Evolutionary conservation across 2,888 invertebrate genomes (phyloP).

Genomic region (Stenichneumon culpator): DNA sequence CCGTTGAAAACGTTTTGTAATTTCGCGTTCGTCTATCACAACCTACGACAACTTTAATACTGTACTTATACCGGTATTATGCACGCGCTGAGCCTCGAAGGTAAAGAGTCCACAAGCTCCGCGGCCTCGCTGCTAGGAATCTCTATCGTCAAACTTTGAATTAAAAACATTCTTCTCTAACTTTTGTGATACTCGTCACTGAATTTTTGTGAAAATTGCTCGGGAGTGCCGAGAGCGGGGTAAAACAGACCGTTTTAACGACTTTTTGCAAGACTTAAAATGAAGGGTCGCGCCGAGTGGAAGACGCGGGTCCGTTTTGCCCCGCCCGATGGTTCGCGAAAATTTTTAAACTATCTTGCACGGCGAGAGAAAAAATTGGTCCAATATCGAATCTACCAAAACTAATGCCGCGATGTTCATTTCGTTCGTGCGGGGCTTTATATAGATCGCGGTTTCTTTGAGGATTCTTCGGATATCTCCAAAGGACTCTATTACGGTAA

Average conservation of each 20-base stretch:
- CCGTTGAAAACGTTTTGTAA: slow-evolving; percentile 19
- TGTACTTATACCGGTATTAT: slow-evolving; percentile 1
- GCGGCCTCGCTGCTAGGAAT: neutral
- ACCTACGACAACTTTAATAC: slow-evolving; percentile 5
- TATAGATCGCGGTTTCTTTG: neutral
- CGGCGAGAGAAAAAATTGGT: neutral
- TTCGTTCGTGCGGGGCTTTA: neutral
- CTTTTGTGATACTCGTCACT: neutral
- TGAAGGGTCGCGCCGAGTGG: too few relatives aligned
- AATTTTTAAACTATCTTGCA: slow-evolving; percentile 8
- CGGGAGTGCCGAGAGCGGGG: neutral
- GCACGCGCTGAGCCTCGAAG: slow-evolving; percentile 2
- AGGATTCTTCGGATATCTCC: slow-evolving; percentile 24
- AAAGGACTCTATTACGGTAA: slow-evolving; percentile 43
- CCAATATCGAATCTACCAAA: neutral
- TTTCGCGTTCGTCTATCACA: slow-evolving; percentile 13
- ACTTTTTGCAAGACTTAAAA: too few relatives aligned
- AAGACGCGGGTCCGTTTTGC: too few relatives aligned
- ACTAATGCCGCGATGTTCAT: neutral
- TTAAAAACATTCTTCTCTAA: neutral
- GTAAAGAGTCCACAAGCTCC: neutral
- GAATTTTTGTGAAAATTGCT: slow-evolving; percentile 44
- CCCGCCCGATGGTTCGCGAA: neutral
- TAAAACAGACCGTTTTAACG: too few relatives aligned
- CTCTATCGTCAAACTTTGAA: neutral